phyloP scores from a whole-genome alignment of 2,888 invertebrate species.

The Callyntrura sp. region DNA sequence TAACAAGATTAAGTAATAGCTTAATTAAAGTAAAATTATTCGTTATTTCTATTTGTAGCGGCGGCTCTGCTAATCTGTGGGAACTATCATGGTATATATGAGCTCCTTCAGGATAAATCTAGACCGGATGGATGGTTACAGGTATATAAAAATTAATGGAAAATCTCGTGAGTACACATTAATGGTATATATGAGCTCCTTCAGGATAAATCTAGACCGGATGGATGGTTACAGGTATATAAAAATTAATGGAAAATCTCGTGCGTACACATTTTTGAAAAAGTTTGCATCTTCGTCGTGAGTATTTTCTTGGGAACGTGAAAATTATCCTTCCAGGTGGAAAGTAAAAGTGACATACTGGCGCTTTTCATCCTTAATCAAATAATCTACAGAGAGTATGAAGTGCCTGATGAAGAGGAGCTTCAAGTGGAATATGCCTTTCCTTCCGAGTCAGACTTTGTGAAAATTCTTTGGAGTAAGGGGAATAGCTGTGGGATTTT shows the following conservation, averaged over 20 bases:
- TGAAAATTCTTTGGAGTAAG: slow-evolving; percentile 84
- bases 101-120: slow-evolving; percentile 15
- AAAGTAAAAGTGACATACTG: slow-evolving; percentile 84
- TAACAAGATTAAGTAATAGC: no score
- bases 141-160: no score
- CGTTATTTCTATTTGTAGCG: slow-evolving; percentile 18
- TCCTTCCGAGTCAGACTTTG: slow-evolving; percentile 84
- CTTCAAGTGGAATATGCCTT: slow-evolving; percentile 84
- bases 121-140: slow-evolving; percentile 66
- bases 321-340: slow-evolving; percentile 84
- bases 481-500: slow-evolving; percentile 85
- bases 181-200: neutral
- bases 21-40: no score
- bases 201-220: slow-evolving; percentile 22
- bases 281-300: no score
- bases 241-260: no score
- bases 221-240: slow-evolving; percentile 73
- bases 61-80: slow-evolving; percentile 25
- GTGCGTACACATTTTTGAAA: no score
- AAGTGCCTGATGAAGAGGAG: slow-evolving; percentile 84
- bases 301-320: no score
- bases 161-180: no score
- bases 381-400: slow-evolving; percentile 85
- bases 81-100: neutral
- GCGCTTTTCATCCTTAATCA: slow-evolving; percentile 84